Percentiles rank a stretch among this genome's conserved stretches.
These are phyloP conservation scores for Fissipunctia ypsillon DNA, from an alignment of 2,888 invertebrate genomes.

Conservation along the genomic window DNA sequence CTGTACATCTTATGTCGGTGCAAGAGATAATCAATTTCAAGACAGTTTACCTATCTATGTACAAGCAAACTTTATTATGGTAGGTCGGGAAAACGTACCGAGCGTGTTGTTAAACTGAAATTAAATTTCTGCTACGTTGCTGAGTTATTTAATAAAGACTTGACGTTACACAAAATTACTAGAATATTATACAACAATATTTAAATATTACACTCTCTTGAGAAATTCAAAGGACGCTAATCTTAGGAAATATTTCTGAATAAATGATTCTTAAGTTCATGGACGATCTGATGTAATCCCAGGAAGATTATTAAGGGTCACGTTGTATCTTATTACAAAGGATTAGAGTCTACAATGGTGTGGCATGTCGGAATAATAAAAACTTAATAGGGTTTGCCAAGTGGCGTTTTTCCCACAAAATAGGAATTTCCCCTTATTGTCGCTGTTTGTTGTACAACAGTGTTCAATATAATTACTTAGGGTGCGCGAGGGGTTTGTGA, in stretches of 20 bases:
- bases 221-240: conserved; percentile 22
- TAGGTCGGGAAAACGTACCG: neutral
- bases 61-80: neutral
- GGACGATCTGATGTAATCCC: conserved; percentile 13
- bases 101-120: neutral
- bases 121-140: conserved; percentile 3
- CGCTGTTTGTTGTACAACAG: conserved; percentile 24
- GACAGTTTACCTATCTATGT: neutral
- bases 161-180: conserved; percentile 11
- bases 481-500: neutral
- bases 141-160: conserved; percentile 13
- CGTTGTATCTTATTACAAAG: conserved; percentile 17
- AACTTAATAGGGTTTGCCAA: conserved; percentile 23
- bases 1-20: neutral
- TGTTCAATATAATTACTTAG: conserved; percentile 42
- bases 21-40: neutral
- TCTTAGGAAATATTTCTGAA: conserved; percentile 26
- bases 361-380: conserved; percentile 19
- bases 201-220: conserved; percentile 14
- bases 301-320: neutral
- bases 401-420: conserved; percentile 56
- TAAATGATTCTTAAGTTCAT: conserved; percentile 24
- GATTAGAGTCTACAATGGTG: conserved; percentile 22
- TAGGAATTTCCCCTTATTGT: conserved; percentile 38
- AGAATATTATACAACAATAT: conserved; percentile 27